Evolutionary conservation across 2,888 invertebrate species (phyloP).

Genomic region (Dioctria linearis): DNA sequence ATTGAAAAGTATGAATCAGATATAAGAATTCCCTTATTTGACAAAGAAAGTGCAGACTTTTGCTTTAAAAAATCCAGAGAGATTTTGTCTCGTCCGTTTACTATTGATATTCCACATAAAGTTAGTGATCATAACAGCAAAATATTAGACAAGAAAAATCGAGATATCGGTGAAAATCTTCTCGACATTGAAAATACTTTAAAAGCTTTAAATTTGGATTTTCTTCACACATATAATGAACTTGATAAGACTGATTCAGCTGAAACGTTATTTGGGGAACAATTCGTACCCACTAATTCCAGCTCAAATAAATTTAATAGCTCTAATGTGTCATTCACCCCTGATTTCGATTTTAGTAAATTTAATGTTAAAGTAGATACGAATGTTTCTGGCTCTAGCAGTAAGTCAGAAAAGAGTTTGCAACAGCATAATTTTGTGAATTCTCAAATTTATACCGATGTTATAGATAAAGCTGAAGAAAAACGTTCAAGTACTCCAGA

Average conservation of each 20-base stretch:
- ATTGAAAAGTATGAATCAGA: constrained; percentile 70
- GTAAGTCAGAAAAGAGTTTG: constrained; percentile 68
- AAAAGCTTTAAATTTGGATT: constrained; percentile 70
- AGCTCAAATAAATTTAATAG: constrained; percentile 59
- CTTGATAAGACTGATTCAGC: constrained; percentile 71
- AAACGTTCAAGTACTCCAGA: constrained; percentile 71
- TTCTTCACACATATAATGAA: constrained; percentile 71
- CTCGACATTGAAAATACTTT: constrained; percentile 71
- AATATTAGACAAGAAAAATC: constrained; percentile 58
- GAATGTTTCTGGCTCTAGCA: constrained; percentile 67
- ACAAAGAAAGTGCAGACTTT: constrained; percentile 82
- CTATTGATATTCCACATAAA: constrained; percentile 63
- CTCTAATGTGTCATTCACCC: constrained; percentile 15
- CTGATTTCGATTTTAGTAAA: constrained; percentile 60
- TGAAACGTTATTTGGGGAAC: constrained; percentile 66
- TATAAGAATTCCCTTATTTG: constrained; percentile 78
- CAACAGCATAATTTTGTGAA: constrained; percentile 64
- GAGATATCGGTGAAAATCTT: constrained; percentile 69
- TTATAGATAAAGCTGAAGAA: constrained; percentile 66
- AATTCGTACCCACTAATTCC: constrained; percentile 68
- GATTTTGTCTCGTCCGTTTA: constrained; percentile 75
- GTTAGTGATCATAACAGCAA: constrained; percentile 14
- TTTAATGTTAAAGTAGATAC: constrained; percentile 67
- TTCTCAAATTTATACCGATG: constrained; percentile 60
- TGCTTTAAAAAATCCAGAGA: constrained; percentile 82